Conservation (phyloP, 2,113 vertebrate genomes). For the Pitta sordida region DNA sequence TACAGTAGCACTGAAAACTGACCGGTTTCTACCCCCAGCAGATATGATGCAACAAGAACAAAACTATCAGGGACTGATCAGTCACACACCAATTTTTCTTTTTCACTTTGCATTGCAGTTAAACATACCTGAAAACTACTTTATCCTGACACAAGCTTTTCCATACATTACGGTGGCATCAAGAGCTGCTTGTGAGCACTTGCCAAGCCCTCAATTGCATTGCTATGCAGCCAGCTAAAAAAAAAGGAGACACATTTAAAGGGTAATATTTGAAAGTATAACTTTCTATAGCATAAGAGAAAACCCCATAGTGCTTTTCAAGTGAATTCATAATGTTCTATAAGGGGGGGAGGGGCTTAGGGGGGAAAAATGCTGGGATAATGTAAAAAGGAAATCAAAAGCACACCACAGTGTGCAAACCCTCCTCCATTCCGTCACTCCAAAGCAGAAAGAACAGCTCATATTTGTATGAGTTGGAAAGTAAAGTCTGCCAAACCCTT, state of each 20-base stretch:
- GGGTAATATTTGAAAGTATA: background rate
- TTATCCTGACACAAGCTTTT: background rate
- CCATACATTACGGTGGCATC: background rate
- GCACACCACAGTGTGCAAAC: background rate
- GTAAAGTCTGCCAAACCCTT: conserved; percentile 2
- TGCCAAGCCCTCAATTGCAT: background rate
- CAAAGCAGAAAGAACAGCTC: background rate
- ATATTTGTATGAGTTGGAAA: background rate
- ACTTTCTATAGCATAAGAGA: background rate
- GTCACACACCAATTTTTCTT: background rate
- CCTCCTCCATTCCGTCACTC: background rate
- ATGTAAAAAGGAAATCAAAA: background rate
- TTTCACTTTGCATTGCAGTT: background rate
- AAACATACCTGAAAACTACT: background rate
- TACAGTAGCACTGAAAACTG: background rate
- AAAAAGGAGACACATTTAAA: background rate
- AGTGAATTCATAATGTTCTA: background rate
- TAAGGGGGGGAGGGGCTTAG: background rate
- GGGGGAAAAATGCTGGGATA: background rate
- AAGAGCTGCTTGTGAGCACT: background rate
- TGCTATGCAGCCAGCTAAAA: background rate
- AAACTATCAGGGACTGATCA: background rate
- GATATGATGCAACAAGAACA: background rate
- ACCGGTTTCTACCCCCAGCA: background rate
- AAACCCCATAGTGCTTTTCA: background rate